Conservation (phyloP, 2,888 invertebrate genomes). For the Syrphus vitripennis region DNA sequence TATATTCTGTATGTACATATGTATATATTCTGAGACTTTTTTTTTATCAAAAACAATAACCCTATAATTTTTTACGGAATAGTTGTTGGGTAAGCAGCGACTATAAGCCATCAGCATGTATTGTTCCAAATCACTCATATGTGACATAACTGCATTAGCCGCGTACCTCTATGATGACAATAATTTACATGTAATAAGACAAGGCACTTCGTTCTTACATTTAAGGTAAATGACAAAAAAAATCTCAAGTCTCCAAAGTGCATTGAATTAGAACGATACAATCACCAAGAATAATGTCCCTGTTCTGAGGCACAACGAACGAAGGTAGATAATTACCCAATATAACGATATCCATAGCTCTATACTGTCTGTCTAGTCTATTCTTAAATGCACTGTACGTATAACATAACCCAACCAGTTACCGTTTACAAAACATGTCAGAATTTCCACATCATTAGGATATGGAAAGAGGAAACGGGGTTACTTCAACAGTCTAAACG, state of each 20-base stretch:
- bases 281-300: constrained; percentile 42
- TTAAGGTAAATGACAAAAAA: constrained; percentile 27
- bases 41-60: constrained; percentile 8
- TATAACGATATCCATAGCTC: neutral
- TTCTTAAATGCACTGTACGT: constrained; percentile 3
- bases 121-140: constrained; percentile 66
- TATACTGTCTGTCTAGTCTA: constrained; percentile 23
- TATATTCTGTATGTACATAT: no score
- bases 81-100: constrained; percentile 55
- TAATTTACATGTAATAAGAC: constrained; percentile 54
- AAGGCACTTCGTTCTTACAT: neutral
- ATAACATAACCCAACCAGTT: constrained; percentile 37
- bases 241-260: constrained; percentile 19
- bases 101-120: constrained; percentile 29
- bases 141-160: constrained; percentile 66
- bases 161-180: constrained; percentile 56
- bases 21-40: no score
- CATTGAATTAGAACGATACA: constrained; percentile 57
- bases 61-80: constrained; percentile 52
- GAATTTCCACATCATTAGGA: constrained; percentile 68
- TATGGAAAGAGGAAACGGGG: neutral
- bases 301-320: constrained; percentile 42
- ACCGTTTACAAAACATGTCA: constrained; percentile 40
- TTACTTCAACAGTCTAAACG: neutral
- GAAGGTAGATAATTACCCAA: constrained; percentile 34